Evolutionary conservation across 1,140 invertebrate species (phyloP).

Genomic region (Sinonovacula constricta): DNA sequence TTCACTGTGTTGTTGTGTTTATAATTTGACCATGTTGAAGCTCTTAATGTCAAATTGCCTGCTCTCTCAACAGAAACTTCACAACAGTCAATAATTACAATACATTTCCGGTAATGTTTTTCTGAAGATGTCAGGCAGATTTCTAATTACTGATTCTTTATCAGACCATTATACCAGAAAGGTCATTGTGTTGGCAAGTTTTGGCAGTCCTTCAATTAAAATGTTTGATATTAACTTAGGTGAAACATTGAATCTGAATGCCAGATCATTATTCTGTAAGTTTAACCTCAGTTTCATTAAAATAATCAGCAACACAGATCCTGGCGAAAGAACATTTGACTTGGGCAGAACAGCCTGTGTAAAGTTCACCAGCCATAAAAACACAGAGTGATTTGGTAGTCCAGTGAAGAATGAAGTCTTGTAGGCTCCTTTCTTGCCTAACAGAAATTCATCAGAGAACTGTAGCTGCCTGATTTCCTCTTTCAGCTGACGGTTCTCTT

Average conservation of each 20-base stretch:
- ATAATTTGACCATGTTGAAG: conserved; percentile 3
- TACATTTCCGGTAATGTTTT: background rate
- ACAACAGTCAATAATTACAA: conserved; percentile 7
- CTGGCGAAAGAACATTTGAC: too few species aligned
- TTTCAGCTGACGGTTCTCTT: too few species aligned
- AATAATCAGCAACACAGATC: background rate
- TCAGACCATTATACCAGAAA: background rate
- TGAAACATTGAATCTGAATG: background rate
- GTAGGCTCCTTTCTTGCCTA: too few species aligned
- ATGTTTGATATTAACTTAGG: background rate
- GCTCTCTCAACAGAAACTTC: conserved; percentile 5
- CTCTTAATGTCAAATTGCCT: background rate
- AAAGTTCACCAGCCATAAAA: too few species aligned
- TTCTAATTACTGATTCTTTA: conserved; percentile 4
- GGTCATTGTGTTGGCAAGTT: background rate
- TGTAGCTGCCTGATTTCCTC: too few species aligned
- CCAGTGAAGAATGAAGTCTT: too few species aligned
- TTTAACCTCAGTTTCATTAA: background rate
- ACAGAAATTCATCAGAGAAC: too few species aligned
- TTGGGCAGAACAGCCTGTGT: too few species aligned
- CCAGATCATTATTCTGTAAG: background rate
- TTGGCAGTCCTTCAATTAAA: background rate
- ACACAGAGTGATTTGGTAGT: too few species aligned
- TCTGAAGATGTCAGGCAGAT: conserved; percentile 2
- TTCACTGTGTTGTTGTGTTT: conserved; percentile 9